phyloP scores from a whole-genome alignment of 2,888 invertebrate species.

The Alcis repandata region DNA sequence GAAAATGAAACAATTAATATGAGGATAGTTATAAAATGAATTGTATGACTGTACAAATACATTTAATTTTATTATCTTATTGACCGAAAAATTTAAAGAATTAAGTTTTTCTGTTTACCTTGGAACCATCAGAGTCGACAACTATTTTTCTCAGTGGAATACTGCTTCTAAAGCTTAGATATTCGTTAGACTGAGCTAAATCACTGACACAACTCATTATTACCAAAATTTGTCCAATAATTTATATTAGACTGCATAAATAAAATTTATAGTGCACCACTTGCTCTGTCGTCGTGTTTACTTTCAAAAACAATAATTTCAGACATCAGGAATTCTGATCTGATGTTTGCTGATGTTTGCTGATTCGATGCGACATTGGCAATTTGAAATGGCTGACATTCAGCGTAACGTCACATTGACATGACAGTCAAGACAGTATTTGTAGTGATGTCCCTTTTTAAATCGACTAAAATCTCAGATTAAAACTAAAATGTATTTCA shows the following conservation, averaged over 20 bases:
- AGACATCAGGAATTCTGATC: no score
- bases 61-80: not conserved
- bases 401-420: not conserved
- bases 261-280: not conserved
- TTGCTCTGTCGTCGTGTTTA: slow-evolving; percentile 5
- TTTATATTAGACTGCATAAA: not conserved
- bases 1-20: no score
- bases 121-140: slow-evolving; percentile 92
- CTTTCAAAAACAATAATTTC: slow-evolving; percentile 20
- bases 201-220: slow-evolving; percentile 90
- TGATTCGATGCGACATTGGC: no score
- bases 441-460: not conserved
- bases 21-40: not conserved
- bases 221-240: not conserved
- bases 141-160: slow-evolving; percentile 91
- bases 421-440: not conserved
- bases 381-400: no score
- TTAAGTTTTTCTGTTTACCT: slow-evolving; percentile 81
- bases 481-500: no score
- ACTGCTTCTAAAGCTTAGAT: slow-evolving; percentile 92
- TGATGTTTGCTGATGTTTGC: no score
- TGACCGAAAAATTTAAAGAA: not conserved
- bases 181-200: slow-evolving; percentile 91
- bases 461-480: not conserved
- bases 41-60: not conserved